phyloP scores from a whole-genome alignment of 2,888 invertebrate genomes.

The Callyntrura sp. region DNA sequence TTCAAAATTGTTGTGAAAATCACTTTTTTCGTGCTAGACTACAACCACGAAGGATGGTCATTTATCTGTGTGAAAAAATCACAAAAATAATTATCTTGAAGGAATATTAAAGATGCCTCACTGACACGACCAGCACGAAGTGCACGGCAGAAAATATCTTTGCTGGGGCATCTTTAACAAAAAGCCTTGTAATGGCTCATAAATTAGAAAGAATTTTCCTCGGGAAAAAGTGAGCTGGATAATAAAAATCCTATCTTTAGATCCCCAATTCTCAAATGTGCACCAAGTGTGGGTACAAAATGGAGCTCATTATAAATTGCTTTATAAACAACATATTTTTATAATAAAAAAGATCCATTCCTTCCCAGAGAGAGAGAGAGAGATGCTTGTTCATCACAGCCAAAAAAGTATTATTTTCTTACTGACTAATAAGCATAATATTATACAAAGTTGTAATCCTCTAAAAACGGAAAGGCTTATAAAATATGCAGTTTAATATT shows the following conservation, averaged over 20 bases:
- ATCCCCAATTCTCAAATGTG: not conserved
- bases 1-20: too few species aligned
- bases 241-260: conserved; percentile 70
- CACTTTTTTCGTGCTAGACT: too few species aligned
- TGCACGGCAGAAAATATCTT: conserved; percentile 23
- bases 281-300: too few species aligned
- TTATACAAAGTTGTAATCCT: too few species aligned
- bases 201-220: conserved; percentile 70
- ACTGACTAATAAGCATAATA: too few species aligned
- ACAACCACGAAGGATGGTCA: too few species aligned
- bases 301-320: conserved; percentile 58
- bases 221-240: conserved; percentile 21
- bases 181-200: conserved; percentile 71
- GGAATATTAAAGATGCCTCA: not conserved
- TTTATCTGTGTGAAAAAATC: too few species aligned
- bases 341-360: not conserved
- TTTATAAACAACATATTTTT: conserved; percentile 62
- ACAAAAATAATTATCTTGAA: too few species aligned
- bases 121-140: not conserved
- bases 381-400: too few species aligned
- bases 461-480: too few species aligned
- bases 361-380: too few species aligned
- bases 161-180: conserved; percentile 45
- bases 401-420: too few species aligned
- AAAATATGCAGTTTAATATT: conserved; percentile 74